Percentiles rank a stretch among this genome's conserved stretches.
Conservation (phyloP, 2,797 vertebrate genomes). For the Oophaga sylvatica region DNA sequence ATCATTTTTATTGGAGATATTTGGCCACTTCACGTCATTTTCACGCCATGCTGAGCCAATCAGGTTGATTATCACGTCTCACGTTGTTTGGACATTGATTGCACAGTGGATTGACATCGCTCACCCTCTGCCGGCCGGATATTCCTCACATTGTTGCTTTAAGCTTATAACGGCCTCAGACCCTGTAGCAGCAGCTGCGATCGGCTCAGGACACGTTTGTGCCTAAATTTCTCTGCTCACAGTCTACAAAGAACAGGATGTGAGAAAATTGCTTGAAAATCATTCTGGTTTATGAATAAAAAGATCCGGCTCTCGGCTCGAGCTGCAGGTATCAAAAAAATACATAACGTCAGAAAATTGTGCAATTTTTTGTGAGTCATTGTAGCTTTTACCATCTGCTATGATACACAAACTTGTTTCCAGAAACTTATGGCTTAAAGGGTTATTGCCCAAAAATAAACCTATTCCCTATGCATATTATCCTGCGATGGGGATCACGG, state of each 20-base stretch:
- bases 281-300: neutral
- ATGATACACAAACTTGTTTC: neutral
- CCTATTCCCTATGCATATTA: too few species aligned
- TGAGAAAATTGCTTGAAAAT: constrained; percentile 22
- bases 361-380: neutral
- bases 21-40: too few species aligned
- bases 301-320: neutral
- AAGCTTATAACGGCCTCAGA: neutral
- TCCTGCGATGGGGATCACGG: too few species aligned
- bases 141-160: neutral
- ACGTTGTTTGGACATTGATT: too few species aligned
- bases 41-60: neutral
- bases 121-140: neutral
- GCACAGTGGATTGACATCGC: too few species aligned
- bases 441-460: too few species aligned
- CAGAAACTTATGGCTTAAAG: neutral
- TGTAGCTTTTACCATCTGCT: neutral
- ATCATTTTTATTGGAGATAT: too few species aligned
- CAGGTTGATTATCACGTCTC: neutral
- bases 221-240: neutral
- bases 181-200: constrained; percentile 5
- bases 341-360: neutral
- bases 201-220: constrained; percentile 10
- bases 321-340: neutral
- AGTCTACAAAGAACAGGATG: constrained; percentile 2